Conservation (phyloP, 2,888 invertebrate genomes). For the Thalpophila matura region DNA sequence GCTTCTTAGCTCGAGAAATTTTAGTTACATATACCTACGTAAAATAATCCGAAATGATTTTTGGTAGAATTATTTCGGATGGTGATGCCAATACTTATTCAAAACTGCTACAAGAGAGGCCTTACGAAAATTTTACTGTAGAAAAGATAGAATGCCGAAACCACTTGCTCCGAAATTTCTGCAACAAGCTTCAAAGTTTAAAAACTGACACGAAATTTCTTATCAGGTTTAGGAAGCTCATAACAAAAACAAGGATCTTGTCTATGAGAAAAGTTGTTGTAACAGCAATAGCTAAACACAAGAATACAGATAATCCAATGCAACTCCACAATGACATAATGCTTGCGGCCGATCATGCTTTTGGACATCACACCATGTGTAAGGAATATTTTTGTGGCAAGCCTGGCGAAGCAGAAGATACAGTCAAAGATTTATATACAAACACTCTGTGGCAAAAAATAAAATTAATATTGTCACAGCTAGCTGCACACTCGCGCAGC, state of each 20-base stretch:
- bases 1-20: no score
- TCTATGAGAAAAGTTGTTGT: neutral
- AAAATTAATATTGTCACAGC: neutral
- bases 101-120: neutral
- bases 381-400: neutral
- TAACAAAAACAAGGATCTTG: neutral
- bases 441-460: constrained; percentile 5
- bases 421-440: neutral
- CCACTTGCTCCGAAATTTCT: neutral
- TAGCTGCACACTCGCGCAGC: neutral
- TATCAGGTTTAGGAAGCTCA: neutral
- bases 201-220: neutral
- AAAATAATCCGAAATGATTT: no score
- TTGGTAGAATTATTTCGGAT: no score
- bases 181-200: neutral
- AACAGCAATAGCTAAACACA: neutral
- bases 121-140: neutral
- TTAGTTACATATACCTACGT: no score
- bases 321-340: constrained; percentile 3
- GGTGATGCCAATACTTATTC: neutral
- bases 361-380: constrained; percentile 1
- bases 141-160: neutral
- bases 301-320: neutral
- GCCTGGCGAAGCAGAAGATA: neutral
- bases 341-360: constrained; percentile 1